phyloP scores from a whole-genome alignment of 2,888 invertebrate genomes.

The Trissoscelio sp. region DNA sequence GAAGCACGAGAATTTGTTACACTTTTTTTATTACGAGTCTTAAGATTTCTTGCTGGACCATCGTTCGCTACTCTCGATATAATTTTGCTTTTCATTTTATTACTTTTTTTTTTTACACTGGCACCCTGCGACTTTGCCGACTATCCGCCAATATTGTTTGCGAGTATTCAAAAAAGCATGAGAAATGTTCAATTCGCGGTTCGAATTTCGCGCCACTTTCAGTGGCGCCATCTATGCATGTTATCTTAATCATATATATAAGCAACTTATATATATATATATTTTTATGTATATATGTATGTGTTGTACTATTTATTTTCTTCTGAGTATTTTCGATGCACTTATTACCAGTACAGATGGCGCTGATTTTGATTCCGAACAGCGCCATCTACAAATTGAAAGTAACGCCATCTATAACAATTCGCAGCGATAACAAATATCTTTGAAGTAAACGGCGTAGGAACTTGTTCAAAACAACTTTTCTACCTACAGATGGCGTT shows the following conservation, averaged over 20 bases:
- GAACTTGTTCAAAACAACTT: constrained; percentile 11
- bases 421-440: not conserved
- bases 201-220: not conserved
- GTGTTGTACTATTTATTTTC: no score
- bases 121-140: constrained; percentile 42
- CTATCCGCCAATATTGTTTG: constrained; percentile 35
- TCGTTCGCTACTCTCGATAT: constrained; percentile 15
- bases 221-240: not conserved
- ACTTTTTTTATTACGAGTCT: constrained; percentile 56
- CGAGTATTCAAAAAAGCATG: not conserved
- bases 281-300: no score
- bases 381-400: not conserved
- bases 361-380: not conserved
- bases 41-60: constrained; percentile 58
- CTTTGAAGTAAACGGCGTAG: not conserved
- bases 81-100: constrained; percentile 13
- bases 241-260: not conserved
- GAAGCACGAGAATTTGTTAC: constrained; percentile 61
- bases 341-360: not conserved
- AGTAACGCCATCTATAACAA: not conserved
- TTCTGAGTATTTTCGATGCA: not conserved
- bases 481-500: not conserved
- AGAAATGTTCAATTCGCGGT: not conserved
- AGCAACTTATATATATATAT: no score
- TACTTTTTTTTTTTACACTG: constrained; percentile 11